Evolutionary conservation across 2,888 invertebrate species (phyloP).

Genomic region (Morpho helenor): DNA sequence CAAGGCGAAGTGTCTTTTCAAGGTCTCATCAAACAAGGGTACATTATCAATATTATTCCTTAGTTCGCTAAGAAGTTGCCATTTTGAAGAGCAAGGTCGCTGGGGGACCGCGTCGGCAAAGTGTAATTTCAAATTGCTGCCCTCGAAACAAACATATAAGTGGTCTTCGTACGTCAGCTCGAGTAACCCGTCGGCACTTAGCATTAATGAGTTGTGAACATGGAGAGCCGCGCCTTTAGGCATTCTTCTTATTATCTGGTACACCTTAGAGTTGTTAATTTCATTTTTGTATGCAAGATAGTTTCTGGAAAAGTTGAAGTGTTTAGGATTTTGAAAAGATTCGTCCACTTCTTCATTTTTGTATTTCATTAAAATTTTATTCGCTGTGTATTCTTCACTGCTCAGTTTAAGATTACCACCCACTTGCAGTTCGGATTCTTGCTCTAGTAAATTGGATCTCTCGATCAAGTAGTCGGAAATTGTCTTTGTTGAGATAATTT

Average conservation of each 20-base stretch:
- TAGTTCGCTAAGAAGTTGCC: conserved; percentile 71
- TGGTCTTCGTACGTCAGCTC: conserved; percentile 81
- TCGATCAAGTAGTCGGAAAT: conserved; percentile 38
- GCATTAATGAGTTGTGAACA: conserved; percentile 82
- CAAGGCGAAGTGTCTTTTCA: conserved; percentile 77
- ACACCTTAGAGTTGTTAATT: conserved; percentile 82
- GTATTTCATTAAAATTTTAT: conserved; percentile 77
- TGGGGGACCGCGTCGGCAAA: conserved; percentile 52
- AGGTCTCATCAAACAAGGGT: conserved; percentile 66
- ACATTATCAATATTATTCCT: conserved; percentile 62
- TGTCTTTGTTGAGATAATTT: conserved; percentile 29
- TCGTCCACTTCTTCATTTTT: conserved; percentile 74
- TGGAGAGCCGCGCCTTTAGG: conserved; percentile 89
- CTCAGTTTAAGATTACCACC: conserved; percentile 71
- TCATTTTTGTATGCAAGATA: conserved; percentile 80
- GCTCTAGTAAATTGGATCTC: conserved; percentile 42
- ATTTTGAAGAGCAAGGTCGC: conserved; percentile 55
- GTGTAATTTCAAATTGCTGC: conserved; percentile 47
- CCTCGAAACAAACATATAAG: conserved; percentile 75
- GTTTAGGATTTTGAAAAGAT: conserved; percentile 63
- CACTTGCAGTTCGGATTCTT: conserved; percentile 64
- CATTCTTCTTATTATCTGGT: conserved; percentile 81
- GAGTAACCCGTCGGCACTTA: conserved; percentile 79
- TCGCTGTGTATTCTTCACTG: conserved; percentile 69
- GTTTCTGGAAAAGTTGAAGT: conserved; percentile 82